phyloP scores from a whole-genome alignment of 2,888 invertebrate genomes.

The Philhelius pedissequus region DNA sequence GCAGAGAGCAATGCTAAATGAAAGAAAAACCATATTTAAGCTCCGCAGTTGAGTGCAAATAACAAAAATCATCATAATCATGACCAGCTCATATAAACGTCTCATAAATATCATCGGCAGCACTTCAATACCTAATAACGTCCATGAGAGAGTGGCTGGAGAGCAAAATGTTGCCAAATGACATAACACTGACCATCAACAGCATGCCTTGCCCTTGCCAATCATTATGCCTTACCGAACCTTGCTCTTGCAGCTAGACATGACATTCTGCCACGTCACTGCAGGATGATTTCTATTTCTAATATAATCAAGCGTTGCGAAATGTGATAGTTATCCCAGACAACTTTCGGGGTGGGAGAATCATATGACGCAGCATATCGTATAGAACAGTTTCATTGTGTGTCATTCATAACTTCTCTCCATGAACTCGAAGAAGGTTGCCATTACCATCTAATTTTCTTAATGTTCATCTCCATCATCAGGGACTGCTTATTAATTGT shows the following conservation, averaged over 20 bases:
- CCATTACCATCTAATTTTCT: background rate
- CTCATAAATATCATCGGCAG: constrained; percentile 67
- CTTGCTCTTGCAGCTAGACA: background rate
- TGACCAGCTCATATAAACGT: constrained; percentile 67
- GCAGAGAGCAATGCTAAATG: background rate
- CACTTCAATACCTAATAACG: constrained; percentile 67
- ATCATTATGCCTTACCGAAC: constrained; percentile 10
- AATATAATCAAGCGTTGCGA: constrained; percentile 61
- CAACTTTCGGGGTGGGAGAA: background rate
- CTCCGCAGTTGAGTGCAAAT: constrained; percentile 29
- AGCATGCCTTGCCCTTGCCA: constrained; percentile 23
- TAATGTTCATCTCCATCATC: background rate
- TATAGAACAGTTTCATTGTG: constrained; percentile 36
- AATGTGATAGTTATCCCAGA: constrained; percentile 50
- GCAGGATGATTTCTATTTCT: constrained; percentile 44
- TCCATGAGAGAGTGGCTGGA: constrained; percentile 3
- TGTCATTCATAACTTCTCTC: constrained; percentile 52
- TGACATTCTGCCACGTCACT: constrained; percentile 43
- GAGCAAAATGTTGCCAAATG: constrained; percentile 57
- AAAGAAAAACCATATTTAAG: constrained; percentile 10
- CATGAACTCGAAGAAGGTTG: background rate
- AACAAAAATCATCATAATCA: constrained; percentile 52
- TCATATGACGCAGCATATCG: constrained; percentile 43
- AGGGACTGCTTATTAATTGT: constrained; percentile 55
- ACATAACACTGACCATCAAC: constrained; percentile 44